These are phyloP conservation scores for Holcopasites calliopsidis DNA, from an alignment of 1,140 invertebrate genomes.

Conservation along the genomic window DNA sequence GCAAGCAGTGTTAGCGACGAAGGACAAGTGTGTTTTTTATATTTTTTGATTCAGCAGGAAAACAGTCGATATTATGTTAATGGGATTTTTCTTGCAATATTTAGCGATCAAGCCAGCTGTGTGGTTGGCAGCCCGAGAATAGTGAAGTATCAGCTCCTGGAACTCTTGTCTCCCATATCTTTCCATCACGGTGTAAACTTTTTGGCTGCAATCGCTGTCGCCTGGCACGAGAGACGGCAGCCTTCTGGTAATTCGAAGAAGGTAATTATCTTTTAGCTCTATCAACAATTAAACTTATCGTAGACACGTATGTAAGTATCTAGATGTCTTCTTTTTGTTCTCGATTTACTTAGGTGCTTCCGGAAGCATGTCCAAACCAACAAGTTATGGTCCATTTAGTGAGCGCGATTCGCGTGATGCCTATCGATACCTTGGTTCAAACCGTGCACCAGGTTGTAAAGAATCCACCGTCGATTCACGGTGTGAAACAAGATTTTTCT, in stretches of 20 bases:
- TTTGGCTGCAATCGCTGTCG: slow-evolving; percentile 91
- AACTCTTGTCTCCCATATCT: slow-evolving; percentile 93
- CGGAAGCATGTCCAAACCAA: slow-evolving; percentile 86
- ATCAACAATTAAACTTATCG: neutral
- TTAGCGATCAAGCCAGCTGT: slow-evolving; percentile 76
- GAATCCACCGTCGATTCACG: slow-evolving; percentile 86
- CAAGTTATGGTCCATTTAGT: slow-evolving; percentile 90
- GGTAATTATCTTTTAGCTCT: slow-evolving; percentile 63
- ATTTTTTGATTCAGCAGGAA: neutral
- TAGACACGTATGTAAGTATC: neutral
- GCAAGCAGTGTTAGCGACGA: slow-evolving; percentile 83
- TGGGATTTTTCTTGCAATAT: slow-evolving; percentile 24
- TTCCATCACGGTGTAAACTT: slow-evolving; percentile 92
- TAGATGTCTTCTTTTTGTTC: slow-evolving; percentile 21
- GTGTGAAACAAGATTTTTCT: slow-evolving; percentile 82
- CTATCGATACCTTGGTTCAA: slow-evolving; percentile 92
- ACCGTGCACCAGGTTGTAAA: slow-evolving; percentile 91
- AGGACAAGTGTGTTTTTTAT: slow-evolving; percentile 77
- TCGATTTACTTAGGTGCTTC: slow-evolving; percentile 81
- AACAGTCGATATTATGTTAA: slow-evolving; percentile 9
- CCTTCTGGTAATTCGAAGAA: slow-evolving; percentile 78
- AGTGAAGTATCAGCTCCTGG: slow-evolving; percentile 89
- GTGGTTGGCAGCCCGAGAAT: slow-evolving; percentile 83
- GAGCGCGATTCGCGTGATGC: slow-evolving; percentile 90
- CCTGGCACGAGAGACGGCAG: slow-evolving; percentile 90